Evolutionary conservation across 2,888 invertebrate genomes (phyloP).

Genomic region (Hedychridium roseum): DNA sequence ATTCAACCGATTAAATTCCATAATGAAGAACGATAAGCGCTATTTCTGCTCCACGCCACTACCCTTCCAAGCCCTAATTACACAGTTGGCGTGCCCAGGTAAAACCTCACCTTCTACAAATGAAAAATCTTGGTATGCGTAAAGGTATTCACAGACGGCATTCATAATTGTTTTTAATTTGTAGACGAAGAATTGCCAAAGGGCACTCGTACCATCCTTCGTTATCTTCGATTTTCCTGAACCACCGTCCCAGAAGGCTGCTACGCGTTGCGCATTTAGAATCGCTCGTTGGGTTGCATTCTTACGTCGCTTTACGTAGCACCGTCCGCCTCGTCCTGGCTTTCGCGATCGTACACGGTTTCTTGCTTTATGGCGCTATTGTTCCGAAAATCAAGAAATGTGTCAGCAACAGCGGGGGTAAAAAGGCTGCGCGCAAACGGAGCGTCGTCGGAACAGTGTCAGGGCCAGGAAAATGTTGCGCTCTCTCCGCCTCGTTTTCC

Average conservation of each 20-base stretch:
- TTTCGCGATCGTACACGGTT: slow-evolving; percentile 40
- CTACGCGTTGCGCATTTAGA: slow-evolving; percentile 46
- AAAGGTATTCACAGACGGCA: no score
- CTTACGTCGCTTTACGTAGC: slow-evolving; percentile 9
- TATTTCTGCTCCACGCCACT: no score
- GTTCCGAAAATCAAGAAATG: slow-evolving; percentile 63
- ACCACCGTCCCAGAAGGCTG: neutral
- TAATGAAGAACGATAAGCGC: no score
- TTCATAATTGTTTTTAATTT: no score
- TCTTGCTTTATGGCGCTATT: slow-evolving; percentile 56
- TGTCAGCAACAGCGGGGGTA: slow-evolving; percentile 60
- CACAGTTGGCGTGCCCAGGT: no score
- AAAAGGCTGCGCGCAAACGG: slow-evolving; percentile 50
- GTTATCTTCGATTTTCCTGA: slow-evolving; percentile 21
- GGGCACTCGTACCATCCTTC: slow-evolving; percentile 14
- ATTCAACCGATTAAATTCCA: no score
- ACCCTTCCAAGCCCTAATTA: no score
- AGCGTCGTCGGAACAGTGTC: slow-evolving; percentile 49
- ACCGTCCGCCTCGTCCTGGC: slow-evolving; percentile 15
- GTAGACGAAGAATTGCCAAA: no score
- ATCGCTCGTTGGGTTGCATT: no score
- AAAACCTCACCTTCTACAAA: no score
- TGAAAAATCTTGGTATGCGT: no score
- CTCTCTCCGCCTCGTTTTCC: slow-evolving; percentile 20
- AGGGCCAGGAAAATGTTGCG: slow-evolving; percentile 56